Conservation (phyloP, 1,140 invertebrate species). For the Neomicropteryx cornuta region DNA sequence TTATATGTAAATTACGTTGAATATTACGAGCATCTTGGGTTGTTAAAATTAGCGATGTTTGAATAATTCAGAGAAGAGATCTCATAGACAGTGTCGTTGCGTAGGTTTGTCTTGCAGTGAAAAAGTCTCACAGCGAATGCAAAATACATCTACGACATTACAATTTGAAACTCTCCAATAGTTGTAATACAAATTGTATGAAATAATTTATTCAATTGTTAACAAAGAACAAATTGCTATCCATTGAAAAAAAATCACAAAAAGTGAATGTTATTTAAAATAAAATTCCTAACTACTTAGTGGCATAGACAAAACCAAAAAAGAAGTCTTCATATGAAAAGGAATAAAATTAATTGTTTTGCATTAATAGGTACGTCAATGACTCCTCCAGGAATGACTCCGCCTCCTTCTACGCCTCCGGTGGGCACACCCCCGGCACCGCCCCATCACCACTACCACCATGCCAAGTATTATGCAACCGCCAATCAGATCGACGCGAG, state of each 20-base stretch:
- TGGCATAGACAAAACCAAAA: slow-evolving; percentile 18
- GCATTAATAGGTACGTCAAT: background rate
- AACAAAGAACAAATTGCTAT: background rate
- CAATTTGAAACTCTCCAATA: no score
- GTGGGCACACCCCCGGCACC: slow-evolving; percentile 10
- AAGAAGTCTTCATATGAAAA: background rate
- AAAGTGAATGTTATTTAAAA: slow-evolving; percentile 5
- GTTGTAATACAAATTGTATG: no score
- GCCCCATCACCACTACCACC: slow-evolving; percentile 25
- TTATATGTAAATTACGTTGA: no score
- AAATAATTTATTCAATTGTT: no score
- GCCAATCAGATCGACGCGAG: slow-evolving; percentile 27
- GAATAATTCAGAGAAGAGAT: no score
- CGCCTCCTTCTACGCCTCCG: background rate
- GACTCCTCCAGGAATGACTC: background rate
- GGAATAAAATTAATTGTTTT: background rate
- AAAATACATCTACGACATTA: no score
- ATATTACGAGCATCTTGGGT: no score
- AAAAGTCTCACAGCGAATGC: no score
- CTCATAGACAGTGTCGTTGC: no score
- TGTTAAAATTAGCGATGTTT: no score
- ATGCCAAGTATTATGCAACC: slow-evolving; percentile 29
- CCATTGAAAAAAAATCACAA: background rate
- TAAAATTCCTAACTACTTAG: slow-evolving; percentile 18
- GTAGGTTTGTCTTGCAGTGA: no score